Base-by-base conservation (phyloP, 53 echinoderm and acorn worm genomes). In the Apostichopus leukothele region DNA sequence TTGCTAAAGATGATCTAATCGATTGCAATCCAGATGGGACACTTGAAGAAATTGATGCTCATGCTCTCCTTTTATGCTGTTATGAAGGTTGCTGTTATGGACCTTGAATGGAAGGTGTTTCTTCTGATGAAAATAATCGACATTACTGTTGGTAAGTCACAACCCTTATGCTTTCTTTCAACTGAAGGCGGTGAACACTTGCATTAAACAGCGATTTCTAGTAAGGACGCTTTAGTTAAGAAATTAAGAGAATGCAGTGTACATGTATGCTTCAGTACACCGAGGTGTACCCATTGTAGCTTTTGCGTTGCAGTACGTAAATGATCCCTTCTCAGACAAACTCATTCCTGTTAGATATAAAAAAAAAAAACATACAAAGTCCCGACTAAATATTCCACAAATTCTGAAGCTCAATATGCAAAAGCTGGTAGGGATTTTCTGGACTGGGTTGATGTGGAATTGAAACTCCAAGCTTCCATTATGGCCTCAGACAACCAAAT, bases 1-100 rank as follows among this genome's bases (percentile, higher is more conserved):
- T 89, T 5, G 61, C 78, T 18, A 89, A 89, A 51, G 89, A 57
- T 50, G 88, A 88, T 5, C 20, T 51, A 19, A 78, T 89, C 1
- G 78, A 89, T 4, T n/a, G 76, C 13, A 78, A 77, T 57, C 22
- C 63, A 39, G 89, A 89, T 79, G 89, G 78, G 10, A 50, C 79
- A 14, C 5, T 79, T 3, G 60, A 59, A 13, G 89, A 89, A 27
- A 55, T 63, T 6, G 89, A 89, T 63, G 89, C 89, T 39, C 89
- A 89, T 78, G 26, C 79, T 21, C 60, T 89, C 7, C 14, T 89
- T 8, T 52, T 79, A 18, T 21, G 18, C 6, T 71, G 71, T 19
- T 71, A n/a, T 71, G 71, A 18, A 26, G 22, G 5, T 19, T 71
- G 71, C 6, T 16, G 8, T 18, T 59, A 9, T 22, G 53, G 26